Percentiles rank a stretch among this genome's conserved stretches.
Evolutionary conservation across 2,888 invertebrate species (phyloP).

Genomic region (Galerucella nymphaeae): DNA sequence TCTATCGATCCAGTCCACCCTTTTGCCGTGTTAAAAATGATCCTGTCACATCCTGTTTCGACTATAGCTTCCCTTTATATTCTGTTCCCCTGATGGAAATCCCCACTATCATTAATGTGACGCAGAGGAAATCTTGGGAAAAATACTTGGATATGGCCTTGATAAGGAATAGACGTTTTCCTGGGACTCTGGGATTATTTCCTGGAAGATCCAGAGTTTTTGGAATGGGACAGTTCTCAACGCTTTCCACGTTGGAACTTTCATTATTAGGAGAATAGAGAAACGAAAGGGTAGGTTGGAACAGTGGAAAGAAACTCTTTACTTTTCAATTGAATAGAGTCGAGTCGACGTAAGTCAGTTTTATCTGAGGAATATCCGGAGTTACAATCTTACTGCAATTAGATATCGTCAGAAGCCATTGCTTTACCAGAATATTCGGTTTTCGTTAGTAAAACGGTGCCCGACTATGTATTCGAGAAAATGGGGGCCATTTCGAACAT

Average conservation of each 20-base stretch:
- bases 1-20: neutral
- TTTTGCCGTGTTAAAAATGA: neutral
- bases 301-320: too few relatives aligned
- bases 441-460: too few relatives aligned
- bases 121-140: slow-evolving; percentile 14
- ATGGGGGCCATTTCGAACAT: too few relatives aligned
- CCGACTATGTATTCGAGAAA: too few relatives aligned
- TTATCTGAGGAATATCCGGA: too few relatives aligned
- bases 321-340: neutral
- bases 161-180: slow-evolving; percentile 16
- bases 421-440: too few relatives aligned
- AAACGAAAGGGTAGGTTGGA: neutral
- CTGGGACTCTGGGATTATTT: slow-evolving; percentile 2
- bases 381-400: too few relatives aligned
- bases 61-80: neutral
- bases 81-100: slow-evolving; percentile 26
- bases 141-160: slow-evolving; percentile 15
- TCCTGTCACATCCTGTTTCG: neutral
- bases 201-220: slow-evolving; percentile 17
- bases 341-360: too few relatives aligned
- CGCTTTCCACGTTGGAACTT: slow-evolving; percentile 33
- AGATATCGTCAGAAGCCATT: too few relatives aligned
- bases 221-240: slow-evolving; percentile 3
- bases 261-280: slow-evolving; percentile 14
- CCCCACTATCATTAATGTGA: slow-evolving; percentile 28